A percentile compares a stretch with the other conserved stretches of the same genome.
Evolutionary conservation across 2,113 vertebrate genomes (phyloP).

Genomic region (Zapus hudsonius): DNA sequence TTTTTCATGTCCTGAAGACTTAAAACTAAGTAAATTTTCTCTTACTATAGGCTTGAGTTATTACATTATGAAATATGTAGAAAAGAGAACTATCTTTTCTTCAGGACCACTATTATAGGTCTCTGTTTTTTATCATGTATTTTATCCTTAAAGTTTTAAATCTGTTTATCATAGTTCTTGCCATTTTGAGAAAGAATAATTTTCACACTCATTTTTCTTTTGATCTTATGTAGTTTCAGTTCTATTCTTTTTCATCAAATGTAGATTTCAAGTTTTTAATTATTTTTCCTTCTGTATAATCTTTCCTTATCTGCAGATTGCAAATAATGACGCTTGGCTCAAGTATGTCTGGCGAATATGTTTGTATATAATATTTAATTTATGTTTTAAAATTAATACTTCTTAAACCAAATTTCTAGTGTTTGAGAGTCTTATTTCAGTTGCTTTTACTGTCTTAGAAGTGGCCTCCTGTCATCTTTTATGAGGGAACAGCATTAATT

Average conservation of each 20-base stretch:
- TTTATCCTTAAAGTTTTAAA: background rate
- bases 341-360: background rate
- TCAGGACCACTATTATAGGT: background rate
- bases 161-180: too few species aligned
- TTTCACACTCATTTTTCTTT: background rate
- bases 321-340: background rate
- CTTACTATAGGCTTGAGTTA: too few species aligned
- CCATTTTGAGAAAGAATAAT: background rate
- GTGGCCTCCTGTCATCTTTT: background rate
- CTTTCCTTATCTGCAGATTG: background rate
- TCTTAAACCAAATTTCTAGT: slow-evolving; percentile 13
- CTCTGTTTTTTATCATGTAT: background rate
- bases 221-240: background rate
- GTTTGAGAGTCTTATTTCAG: background rate
- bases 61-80: too few species aligned
- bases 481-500: background rate
- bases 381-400: slow-evolving; percentile 16
- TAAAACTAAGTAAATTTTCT: too few species aligned
- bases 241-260: background rate
- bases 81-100: slow-evolving; percentile 8
- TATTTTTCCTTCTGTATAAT: background rate
- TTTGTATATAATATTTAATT: background rate
- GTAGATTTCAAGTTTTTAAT: background rate
- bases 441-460: background rate
- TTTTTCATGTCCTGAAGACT: background rate